Evolutionary conservation across 2,888 invertebrate species (phyloP), one percentile per base, ranked within the genome.

Genomic region (Spisula solida): DNA sequence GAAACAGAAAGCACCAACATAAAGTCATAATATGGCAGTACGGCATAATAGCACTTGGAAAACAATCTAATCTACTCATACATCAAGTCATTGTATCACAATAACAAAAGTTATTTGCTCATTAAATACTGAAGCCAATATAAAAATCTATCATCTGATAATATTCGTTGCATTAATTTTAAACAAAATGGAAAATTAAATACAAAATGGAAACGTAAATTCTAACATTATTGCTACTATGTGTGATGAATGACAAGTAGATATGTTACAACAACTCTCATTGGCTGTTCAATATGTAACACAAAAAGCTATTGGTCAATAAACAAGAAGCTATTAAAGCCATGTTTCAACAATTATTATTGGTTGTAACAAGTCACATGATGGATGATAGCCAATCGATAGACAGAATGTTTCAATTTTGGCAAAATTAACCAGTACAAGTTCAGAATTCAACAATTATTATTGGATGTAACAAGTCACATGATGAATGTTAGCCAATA

Each of bases 21-120:
- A 75, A 75, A 16, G 60, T 34, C 75, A 75, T 34, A 18, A 75
- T 75, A 75, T 75, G 75, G 75, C 75, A 75, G 75, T 75, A 75
- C 18, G 25, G 34, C 31, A 75, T 31, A 75, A 31, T 75, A 75
- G 75, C 75, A 75, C 75, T 75, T 75, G n/a, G 2, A 25, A 66
- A 25, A 66, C 25, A 66, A 10, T 25, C 25, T 12, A 66, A 25
- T 66, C 60, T 66, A 66, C 25, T 25, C n/a, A 66, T 2, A 66
- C 60, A 66, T 66, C 60, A 0, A 66, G 25, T 12, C 20, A n/a
- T 41, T 41, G 41, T 41, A 41, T 41, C 1, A 25, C 8, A 25
- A 25, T 20, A 2, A 25, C 2, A 66, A 25, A n/a, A 66, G 25
- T 66, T 25, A n/a, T 25, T 25, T 25, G 60, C 25, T 66, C 60